A percentile compares a stretch with the other conserved stretches of the same genome.
Evolutionary conservation across 2,797 vertebrate genomes (phyloP).

Genomic region (Parotocinclus haroldoi): DNA sequence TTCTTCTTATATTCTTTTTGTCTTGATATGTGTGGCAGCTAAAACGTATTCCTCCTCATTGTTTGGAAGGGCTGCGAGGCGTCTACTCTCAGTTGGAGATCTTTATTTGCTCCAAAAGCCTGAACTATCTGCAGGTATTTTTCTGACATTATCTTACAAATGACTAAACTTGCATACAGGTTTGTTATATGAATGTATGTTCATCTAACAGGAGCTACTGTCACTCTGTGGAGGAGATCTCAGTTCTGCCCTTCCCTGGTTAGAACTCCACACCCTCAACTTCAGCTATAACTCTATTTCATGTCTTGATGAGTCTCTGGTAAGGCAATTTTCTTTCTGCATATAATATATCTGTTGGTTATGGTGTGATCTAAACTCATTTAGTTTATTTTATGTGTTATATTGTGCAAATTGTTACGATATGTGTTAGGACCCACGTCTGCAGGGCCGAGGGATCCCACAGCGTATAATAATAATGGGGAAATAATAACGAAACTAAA

Average conservation of each 20-base stretch:
- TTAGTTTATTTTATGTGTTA: background rate
- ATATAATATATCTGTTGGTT: background rate
- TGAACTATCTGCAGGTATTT: constrained; percentile 83
- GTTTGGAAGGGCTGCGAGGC: constrained; percentile 82
- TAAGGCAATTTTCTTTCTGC: constrained; percentile 47
- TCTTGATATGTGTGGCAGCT: constrained; percentile 65
- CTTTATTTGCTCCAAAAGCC: constrained; percentile 84
- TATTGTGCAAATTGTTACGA: no score
- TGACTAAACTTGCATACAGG: background rate
- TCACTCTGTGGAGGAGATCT: constrained; percentile 92
- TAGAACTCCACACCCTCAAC: constrained; percentile 89
- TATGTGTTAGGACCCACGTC: no score
- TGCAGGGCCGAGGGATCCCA: no score
- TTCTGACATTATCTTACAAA: background rate
- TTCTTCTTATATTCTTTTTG: background rate
- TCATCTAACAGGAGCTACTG: constrained; percentile 81
- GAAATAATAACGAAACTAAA: no score
- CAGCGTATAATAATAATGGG: no score
- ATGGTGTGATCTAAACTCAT: background rate
- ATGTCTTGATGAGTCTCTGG: constrained; percentile 87
- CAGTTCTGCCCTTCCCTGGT: constrained; percentile 91
- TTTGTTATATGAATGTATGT: no score
- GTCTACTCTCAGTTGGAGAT: constrained; percentile 92
- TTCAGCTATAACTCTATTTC: constrained; percentile 90
- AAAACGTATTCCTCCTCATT: constrained; percentile 86